Evolutionary conservation across 2,888 invertebrate genomes (phyloP).

Genomic region (Laothoe populi): DNA sequence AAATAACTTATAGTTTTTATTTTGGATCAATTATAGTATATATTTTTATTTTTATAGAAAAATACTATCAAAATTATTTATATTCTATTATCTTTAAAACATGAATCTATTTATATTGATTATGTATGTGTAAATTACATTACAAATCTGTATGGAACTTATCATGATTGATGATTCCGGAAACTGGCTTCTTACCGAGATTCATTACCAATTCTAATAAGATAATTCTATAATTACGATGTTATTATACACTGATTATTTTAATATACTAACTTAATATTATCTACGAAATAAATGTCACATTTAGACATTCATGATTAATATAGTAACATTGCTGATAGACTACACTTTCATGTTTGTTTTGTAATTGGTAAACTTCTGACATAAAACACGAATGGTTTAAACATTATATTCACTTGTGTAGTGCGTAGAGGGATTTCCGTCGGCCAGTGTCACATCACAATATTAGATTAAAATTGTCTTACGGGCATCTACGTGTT

Average conservation of each 20-base stretch:
- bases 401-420: too few relatives aligned
- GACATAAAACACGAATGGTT: neutral
- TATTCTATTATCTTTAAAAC: neutral
- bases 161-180: conserved; percentile 6
- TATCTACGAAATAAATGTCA: conserved; percentile 5
- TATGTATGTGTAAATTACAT: neutral
- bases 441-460: too few relatives aligned
- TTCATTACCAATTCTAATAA: conserved; percentile 13
- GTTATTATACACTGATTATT: neutral
- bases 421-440: too few relatives aligned
- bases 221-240: neutral
- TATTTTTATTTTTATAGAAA: neutral
- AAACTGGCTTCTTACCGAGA: neutral
- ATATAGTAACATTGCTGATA: neutral
- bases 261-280: neutral
- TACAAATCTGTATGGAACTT: neutral
- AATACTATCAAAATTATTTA: neutral
- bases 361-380: neutral
- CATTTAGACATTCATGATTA: neutral
- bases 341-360: neutral
- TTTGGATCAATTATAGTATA: neutral
- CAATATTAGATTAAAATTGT: too few relatives aligned
- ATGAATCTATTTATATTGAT: neutral
- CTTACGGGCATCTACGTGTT: too few relatives aligned
- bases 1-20: too few relatives aligned